Percentiles rank a stretch among this genome's conserved stretches.
Evolutionary conservation across 2,888 invertebrate genomes (phyloP).

Genomic region (Latheticus oryzae): DNA sequence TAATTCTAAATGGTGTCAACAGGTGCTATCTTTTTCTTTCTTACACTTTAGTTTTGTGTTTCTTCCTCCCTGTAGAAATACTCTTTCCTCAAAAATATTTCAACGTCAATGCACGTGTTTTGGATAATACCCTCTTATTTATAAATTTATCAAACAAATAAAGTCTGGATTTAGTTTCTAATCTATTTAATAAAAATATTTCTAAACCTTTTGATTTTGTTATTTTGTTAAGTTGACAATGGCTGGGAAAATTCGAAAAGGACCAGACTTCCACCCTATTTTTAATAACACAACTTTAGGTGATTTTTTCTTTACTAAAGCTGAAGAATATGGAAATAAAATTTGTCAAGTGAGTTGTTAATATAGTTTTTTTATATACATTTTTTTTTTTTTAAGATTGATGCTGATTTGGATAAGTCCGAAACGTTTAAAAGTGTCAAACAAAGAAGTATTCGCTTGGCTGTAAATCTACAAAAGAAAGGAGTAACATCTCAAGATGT

Average conservation of each 20-base stretch:
- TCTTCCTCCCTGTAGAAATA: too few species aligned
- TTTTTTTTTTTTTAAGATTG: constrained; percentile 34
- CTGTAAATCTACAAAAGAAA: constrained; percentile 61
- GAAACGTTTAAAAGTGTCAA: constrained; percentile 40
- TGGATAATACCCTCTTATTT: too few species aligned
- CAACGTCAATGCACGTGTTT: too few species aligned
- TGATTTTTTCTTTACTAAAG: constrained; percentile 22
- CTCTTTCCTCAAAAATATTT: too few species aligned
- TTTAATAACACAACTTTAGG: constrained; percentile 12
- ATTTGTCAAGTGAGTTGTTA: constrained; percentile 25
- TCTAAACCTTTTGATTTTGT: not conserved
- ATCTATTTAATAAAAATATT: not conserved
- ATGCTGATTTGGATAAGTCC: constrained; percentile 18
- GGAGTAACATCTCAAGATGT: constrained; percentile 65
- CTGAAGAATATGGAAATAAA: constrained; percentile 13
- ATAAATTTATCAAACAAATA: too few species aligned
- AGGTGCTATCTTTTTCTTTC: too few species aligned
- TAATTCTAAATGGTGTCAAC: too few species aligned
- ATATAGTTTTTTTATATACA: constrained; percentile 8
- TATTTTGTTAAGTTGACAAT: constrained; percentile 54
- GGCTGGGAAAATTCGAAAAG: constrained; percentile 6
- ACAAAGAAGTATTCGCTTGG: constrained; percentile 64
- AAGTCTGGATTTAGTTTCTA: not conserved
- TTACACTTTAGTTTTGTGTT: too few species aligned
- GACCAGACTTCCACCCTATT: not conserved